A percentile compares a stretch with the other conserved stretches of the same genome.
These are phyloP conservation scores for Haemorhous mexicanus DNA, from an alignment of 2,113 vertebrate species.

Conservation along the genomic window DNA sequence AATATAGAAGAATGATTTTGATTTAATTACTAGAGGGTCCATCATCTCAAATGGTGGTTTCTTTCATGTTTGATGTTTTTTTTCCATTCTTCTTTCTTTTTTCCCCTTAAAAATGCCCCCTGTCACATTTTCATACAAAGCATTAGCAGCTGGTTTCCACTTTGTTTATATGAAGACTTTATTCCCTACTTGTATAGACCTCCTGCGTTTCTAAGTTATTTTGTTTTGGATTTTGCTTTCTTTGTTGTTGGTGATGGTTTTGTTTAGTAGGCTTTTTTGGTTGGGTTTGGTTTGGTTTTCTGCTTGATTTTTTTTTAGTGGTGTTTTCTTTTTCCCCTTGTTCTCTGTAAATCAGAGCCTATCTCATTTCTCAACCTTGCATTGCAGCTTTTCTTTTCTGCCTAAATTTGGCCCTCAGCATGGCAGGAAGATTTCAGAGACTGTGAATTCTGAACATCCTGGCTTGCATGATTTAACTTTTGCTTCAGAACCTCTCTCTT, in stretches of 20 bases:
- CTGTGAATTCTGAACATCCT: neutral
- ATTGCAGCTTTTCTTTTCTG: neutral
- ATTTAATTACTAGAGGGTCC: neutral
- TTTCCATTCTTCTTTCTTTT: neutral
- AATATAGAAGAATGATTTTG: neutral
- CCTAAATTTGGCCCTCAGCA: neutral
- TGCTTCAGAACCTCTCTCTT: neutral
- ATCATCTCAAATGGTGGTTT: neutral
- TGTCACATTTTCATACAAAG: neutral
- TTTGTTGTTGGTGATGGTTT: neutral
- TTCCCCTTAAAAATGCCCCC: neutral
- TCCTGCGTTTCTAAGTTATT: neutral
- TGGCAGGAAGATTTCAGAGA: neutral
- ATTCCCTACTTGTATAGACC: neutral
- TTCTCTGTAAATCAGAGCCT: neutral
- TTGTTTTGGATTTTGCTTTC: neutral
- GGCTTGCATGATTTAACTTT: neutral
- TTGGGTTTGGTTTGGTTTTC: neutral
- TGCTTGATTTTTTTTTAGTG: neutral
- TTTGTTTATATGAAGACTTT: neutral
- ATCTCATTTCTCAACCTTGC: neutral
- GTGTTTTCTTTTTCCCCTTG: neutral
- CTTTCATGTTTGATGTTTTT: neutral
- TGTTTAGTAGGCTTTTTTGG: accelerated
- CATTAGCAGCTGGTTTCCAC: neutral